Conservation (phyloP, 2,797 vertebrate genomes). For the Astyanax mexicanus region DNA sequence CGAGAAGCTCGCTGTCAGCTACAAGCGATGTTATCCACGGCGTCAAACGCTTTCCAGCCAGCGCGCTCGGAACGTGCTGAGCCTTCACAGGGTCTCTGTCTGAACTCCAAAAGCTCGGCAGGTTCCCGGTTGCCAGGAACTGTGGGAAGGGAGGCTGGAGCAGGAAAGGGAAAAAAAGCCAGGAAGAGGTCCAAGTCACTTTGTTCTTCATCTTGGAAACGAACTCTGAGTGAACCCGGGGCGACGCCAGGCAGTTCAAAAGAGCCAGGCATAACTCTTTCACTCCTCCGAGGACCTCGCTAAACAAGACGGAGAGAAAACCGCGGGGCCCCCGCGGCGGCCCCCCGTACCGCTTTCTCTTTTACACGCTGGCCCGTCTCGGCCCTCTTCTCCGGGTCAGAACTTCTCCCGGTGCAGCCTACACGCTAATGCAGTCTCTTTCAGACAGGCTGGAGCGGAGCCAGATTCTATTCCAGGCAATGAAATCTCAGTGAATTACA, state of each 20-base stretch:
- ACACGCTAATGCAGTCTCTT: constrained; percentile 80
- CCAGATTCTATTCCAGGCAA: constrained; percentile 78
- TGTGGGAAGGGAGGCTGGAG: constrained; percentile 73
- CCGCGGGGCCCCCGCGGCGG: constrained; percentile 77
- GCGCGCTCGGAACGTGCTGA: constrained; percentile 30
- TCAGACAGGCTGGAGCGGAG: constrained; percentile 75
- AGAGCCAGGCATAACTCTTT: constrained; percentile 75
- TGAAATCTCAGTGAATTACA: constrained; percentile 67
- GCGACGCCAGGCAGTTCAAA: constrained; percentile 75
- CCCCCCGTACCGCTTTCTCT: constrained; percentile 73
- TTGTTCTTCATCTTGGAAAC: constrained; percentile 88
- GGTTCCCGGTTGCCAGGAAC: constrained; percentile 69
- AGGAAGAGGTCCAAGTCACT: constrained; percentile 92
- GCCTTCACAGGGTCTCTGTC: constrained; percentile 58
- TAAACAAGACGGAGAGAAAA: constrained; percentile 70
- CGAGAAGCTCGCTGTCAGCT: not conserved
- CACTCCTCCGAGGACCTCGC: constrained; percentile 43
- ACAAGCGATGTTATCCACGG: not conserved
- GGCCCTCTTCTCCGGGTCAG: constrained; percentile 22
- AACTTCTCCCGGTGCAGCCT: constrained; percentile 81
- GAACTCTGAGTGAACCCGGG: constrained; percentile 95
- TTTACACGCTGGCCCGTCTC: constrained; percentile 53
- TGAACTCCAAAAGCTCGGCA: constrained; percentile 64
- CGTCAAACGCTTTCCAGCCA: not conserved
- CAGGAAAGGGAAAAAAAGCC: constrained; percentile 78